A percentile compares a stretch with the other conserved stretches of the same genome.
These are phyloP conservation scores for Formica aserva DNA, from an alignment of 2,888 invertebrate genomes.

Conservation along the genomic window DNA sequence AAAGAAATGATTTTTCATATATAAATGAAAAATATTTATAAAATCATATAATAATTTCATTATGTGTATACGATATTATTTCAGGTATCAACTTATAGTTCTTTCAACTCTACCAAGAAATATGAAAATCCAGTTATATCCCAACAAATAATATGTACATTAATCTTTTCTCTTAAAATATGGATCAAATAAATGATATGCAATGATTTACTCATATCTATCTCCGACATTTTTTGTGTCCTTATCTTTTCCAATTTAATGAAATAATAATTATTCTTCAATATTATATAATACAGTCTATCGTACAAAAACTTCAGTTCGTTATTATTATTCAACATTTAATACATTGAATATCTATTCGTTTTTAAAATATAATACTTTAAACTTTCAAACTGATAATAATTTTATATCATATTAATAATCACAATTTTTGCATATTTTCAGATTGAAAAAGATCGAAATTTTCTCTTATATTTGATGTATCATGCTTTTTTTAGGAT, in stretches of 20 bases:
- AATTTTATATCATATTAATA: slow-evolving; percentile 4
- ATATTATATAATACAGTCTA: not conserved
- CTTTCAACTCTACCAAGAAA: not conserved
- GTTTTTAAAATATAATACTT: not conserved
- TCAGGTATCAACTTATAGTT: not conserved
- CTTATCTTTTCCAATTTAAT: not conserved
- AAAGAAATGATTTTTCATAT: not conserved
- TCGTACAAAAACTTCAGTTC: not conserved
- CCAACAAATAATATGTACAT: not conserved
- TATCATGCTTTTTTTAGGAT: not conserved
- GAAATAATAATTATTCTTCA: not conserved
- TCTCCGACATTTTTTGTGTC: not conserved
- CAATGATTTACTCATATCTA: not conserved
- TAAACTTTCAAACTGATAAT: not conserved
- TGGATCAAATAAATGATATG: not conserved
- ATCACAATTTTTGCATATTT: not conserved
- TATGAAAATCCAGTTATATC: not conserved
- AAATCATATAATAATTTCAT: not conserved
- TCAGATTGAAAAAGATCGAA: not conserved
- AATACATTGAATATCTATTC: not conserved
- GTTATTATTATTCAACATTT: not conserved
- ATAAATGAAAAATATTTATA: not conserved
- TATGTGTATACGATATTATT: not conserved
- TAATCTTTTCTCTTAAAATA: not conserved
- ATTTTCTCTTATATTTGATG: not conserved